phyloP scores from a whole-genome alignment of 2,888 invertebrate genomes.

The Conistra vaccinii region DNA sequence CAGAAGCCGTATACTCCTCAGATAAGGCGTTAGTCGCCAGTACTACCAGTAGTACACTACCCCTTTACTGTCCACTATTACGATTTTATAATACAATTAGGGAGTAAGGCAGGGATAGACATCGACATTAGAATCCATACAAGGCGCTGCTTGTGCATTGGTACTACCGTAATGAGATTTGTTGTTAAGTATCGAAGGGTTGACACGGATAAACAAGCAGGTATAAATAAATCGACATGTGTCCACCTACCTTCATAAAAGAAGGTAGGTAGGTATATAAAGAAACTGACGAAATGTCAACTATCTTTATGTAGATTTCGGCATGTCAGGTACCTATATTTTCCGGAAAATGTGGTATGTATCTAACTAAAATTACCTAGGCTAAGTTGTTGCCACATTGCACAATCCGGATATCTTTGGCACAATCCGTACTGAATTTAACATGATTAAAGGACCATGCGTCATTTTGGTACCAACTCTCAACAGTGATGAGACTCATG shows the following conservation, averaged over 20 bases:
- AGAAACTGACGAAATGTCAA: too few relatives aligned
- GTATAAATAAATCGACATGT: slow-evolving; percentile 29
- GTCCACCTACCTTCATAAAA: too few relatives aligned
- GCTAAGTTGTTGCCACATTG: neutral
- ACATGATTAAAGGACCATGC: too few relatives aligned
- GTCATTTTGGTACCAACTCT: too few relatives aligned
- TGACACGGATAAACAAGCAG: slow-evolving; percentile 54
- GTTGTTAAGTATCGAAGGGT: slow-evolving; percentile 63
- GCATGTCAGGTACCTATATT: too few relatives aligned
- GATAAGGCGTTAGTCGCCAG: slow-evolving; percentile 51
- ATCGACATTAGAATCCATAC: slow-evolving; percentile 83
- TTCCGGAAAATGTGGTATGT: too few relatives aligned
- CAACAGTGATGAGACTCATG: too few relatives aligned
- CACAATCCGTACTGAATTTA: neutral
- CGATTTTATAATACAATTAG: slow-evolving; percentile 86
- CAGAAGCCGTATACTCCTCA: slow-evolving; percentile 66
- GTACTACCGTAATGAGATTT: slow-evolving; percentile 85
- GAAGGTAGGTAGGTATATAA: too few relatives aligned
- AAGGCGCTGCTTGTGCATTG: slow-evolving; percentile 82
- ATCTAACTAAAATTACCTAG: too few relatives aligned
- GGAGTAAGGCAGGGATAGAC: slow-evolving; percentile 68
- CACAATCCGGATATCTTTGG: too few relatives aligned
- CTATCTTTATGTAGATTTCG: neutral
- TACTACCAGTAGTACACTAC: slow-evolving; percentile 68
- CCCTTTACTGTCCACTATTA: slow-evolving; percentile 82